Conservation (phyloP, 2,113 vertebrate genomes). For the Leucosticte australis region DNA sequence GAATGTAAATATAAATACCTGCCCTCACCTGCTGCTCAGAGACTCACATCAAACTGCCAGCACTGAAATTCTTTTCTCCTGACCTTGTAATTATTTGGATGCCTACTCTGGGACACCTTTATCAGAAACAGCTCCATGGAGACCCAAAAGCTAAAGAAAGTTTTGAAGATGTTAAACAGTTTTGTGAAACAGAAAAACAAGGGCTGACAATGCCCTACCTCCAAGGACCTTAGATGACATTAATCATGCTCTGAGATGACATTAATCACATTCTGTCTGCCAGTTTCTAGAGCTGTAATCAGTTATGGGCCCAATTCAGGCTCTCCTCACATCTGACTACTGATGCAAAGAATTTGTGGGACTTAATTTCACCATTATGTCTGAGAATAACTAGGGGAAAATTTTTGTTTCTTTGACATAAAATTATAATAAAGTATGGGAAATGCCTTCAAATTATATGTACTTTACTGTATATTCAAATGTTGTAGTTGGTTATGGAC, state of each 20-base stretch:
- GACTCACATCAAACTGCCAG: neutral
- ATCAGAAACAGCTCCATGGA: neutral
- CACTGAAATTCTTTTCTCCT: neutral
- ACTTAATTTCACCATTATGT: neutral
- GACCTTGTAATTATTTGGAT: neutral
- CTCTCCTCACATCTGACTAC: neutral
- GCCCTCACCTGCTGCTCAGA: neutral
- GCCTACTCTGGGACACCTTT: neutral
- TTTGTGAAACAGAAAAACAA: neutral
- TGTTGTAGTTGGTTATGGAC: neutral
- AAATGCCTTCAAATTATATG: neutral
- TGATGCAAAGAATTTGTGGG: neutral
- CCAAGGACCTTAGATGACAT: neutral
- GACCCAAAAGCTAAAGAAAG: neutral
- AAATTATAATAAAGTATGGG: neutral
- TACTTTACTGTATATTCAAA: neutral
- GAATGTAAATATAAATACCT: neutral
- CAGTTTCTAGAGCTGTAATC: neutral
- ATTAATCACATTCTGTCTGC: neutral
- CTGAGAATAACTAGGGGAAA: neutral
- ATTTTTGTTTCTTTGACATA: neutral
- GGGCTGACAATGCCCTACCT: neutral
- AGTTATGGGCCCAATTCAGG: neutral
- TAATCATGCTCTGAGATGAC: neutral
- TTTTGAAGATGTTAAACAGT: neutral